These are phyloP conservation scores for Perccottus glenii DNA, from an alignment of 2,113 vertebrate genomes.

Conservation along the genomic window DNA sequence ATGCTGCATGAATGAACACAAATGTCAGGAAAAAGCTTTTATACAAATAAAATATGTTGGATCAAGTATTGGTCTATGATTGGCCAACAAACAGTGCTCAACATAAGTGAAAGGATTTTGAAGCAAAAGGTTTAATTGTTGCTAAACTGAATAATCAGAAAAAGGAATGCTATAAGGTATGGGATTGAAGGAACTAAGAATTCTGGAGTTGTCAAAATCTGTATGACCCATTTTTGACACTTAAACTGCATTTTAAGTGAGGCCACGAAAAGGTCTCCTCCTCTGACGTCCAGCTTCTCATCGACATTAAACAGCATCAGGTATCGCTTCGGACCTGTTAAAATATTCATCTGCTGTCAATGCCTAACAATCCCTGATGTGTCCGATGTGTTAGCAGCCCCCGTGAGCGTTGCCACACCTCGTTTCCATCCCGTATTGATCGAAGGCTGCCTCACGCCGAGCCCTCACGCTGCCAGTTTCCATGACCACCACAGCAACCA, in stretches of 20 bases:
- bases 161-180: too few relatives aligned
- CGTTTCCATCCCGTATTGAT: constrained; percentile 45
- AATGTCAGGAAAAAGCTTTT: too few relatives aligned
- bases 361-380: neutral
- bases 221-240: neutral
- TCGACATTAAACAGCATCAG: constrained; percentile 19
- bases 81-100: too few relatives aligned
- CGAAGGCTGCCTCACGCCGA: constrained; percentile 45
- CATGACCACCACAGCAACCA: constrained; percentile 63
- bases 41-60: too few relatives aligned
- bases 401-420: neutral
- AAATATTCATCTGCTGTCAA: constrained; percentile 14
- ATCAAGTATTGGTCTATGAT: too few relatives aligned
- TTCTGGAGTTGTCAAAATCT: too few relatives aligned
- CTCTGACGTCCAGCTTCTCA: neutral
- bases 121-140: too few relatives aligned
- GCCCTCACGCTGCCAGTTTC: constrained; percentile 56
- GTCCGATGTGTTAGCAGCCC: neutral
- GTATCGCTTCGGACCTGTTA: constrained; percentile 10
- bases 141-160: too few relatives aligned
- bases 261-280: neutral
- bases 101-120: too few relatives aligned
- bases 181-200: too few relatives aligned
- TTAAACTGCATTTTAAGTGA: neutral
- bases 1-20: too few relatives aligned